These are phyloP conservation scores for Ptychadena robeensis DNA, from an alignment of 2,797 vertebrate species.

Conservation along the genomic window DNA sequence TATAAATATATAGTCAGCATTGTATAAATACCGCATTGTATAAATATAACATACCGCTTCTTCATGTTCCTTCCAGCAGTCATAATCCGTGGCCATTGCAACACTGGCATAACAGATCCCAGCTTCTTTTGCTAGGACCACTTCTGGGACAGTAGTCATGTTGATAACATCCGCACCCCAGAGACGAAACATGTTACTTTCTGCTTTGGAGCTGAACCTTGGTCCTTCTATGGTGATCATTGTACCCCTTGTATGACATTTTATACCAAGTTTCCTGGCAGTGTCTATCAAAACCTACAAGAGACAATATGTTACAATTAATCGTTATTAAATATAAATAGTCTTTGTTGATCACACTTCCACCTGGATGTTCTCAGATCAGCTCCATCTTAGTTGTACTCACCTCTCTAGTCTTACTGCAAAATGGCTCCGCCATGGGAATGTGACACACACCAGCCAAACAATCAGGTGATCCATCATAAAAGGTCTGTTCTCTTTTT, in stretches of 20 bases:
- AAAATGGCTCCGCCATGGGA: slow-evolving; percentile 95
- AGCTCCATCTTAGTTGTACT: background rate
- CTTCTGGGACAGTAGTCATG: slow-evolving; percentile 97
- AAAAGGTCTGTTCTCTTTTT: slow-evolving; percentile 88
- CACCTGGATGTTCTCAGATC: background rate
- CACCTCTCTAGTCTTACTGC: slow-evolving; percentile 91
- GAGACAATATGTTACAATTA: slow-evolving; percentile 6
- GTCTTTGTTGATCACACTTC: no score
- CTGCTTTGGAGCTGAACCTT: slow-evolving; percentile 91
- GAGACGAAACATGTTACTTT: slow-evolving; percentile 90
- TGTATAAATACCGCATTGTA: no score
- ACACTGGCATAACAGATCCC: slow-evolving; percentile 94
- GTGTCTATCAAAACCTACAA: slow-evolving; percentile 87
- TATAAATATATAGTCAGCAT: no score
- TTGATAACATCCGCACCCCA: slow-evolving; percentile 97
- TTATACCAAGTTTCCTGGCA: slow-evolving; percentile 85
- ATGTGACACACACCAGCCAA: slow-evolving; percentile 90
- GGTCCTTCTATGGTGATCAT: slow-evolving; percentile 92
- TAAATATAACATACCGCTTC: slow-evolving; percentile 90
- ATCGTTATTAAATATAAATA: no score
- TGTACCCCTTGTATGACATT: slow-evolving; percentile 87
- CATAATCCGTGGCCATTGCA: slow-evolving; percentile 96
- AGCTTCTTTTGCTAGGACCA: slow-evolving; percentile 93
- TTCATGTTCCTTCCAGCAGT: slow-evolving; percentile 97
- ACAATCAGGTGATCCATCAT: slow-evolving; percentile 81